Base-by-base conservation (phyloP, 2,797 vertebrate species). In the Okamejei kenojei region DNA sequence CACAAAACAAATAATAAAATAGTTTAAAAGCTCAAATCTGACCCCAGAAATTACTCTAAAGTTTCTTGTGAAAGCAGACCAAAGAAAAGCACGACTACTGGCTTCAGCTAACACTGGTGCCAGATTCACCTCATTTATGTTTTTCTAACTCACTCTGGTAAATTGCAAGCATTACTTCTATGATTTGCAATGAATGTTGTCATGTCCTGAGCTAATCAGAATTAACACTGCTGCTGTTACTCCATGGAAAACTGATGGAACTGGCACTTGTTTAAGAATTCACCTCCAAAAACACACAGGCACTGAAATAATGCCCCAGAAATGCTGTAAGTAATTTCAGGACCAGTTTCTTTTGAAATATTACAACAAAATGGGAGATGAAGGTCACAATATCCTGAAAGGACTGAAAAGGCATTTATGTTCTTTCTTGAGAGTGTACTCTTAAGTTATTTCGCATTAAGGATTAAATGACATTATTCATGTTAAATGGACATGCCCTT, bases 401-500 rank as follows among this genome's bases (percentile, higher is more conserved):
- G 90, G 71, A 92, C 68, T 54, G 11, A 92, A 54, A 92, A 92
- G 10, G 6, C 90, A 76, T 92, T 54, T 76, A n/a, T 58, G 45
- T 76, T 29, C 71, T 54, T 54, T 54, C 71, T 76, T 92, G 71
- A 45, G 71, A 91, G 38, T 74, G 71, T 54, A 74, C 68, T 92
- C 63, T 90, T 65, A 68, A 90, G 35, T 90, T 92, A 74, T 92
- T 92, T 74, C 26, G 29, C 68, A 76, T 76, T 74, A 92, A 92
- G 73, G 90, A 92, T 76, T 74, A 76, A 92, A 74, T 54, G 15
- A 76, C 71, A 76, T 74, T 45, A 92, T 92, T 92, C 45, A 74
- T 74, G 38, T 76, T 54, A 92, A 92, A 92, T 58, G 90, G 54
- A 54, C 71, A 76, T 76, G 90, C 90, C 90, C 90, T 76, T 58